phyloP scores from a whole-genome alignment of 2,113 vertebrate genomes.

The Sinocyclocheilus anshuiensis region DNA sequence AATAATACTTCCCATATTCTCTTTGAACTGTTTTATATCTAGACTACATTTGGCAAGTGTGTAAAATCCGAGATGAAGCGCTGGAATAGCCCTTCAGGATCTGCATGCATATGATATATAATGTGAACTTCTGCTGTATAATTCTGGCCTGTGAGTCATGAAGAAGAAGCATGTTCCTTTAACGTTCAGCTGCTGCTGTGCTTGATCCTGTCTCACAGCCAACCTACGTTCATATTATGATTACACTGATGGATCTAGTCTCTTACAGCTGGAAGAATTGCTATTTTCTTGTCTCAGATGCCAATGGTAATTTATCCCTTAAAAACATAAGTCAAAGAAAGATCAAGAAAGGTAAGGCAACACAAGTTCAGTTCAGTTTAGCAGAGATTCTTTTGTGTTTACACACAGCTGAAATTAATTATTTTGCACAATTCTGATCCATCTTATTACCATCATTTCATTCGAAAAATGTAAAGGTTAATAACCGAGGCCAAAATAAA shows the following conservation, averaged over 20 bases:
- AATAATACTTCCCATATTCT: neutral
- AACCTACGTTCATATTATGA: neutral
- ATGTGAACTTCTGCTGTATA: neutral
- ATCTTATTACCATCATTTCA: neutral
- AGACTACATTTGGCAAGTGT: slow-evolving; percentile 4
- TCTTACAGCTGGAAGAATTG: neutral
- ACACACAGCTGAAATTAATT: neutral
- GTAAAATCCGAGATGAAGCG: neutral
- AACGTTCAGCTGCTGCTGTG: no score
- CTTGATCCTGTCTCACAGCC: neutral
- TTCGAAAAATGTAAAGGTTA: neutral
- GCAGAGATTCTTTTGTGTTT: neutral
- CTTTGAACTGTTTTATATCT: neutral
- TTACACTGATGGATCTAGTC: slow-evolving; percentile 2
- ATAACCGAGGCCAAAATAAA: neutral
- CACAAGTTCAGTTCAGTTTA: neutral
- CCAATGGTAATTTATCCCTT: neutral
- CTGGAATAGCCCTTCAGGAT: neutral
- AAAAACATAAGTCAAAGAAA: neutral
- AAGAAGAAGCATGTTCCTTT: slow-evolving; percentile 3
- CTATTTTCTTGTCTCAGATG: neutral
- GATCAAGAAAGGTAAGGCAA: neutral
- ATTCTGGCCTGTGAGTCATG: neutral
- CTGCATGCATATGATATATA: neutral
- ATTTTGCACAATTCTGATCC: neutral